Base-by-base conservation (phyloP, 1,140 invertebrate genomes). In the Neotoxoptera formosana region DNA sequence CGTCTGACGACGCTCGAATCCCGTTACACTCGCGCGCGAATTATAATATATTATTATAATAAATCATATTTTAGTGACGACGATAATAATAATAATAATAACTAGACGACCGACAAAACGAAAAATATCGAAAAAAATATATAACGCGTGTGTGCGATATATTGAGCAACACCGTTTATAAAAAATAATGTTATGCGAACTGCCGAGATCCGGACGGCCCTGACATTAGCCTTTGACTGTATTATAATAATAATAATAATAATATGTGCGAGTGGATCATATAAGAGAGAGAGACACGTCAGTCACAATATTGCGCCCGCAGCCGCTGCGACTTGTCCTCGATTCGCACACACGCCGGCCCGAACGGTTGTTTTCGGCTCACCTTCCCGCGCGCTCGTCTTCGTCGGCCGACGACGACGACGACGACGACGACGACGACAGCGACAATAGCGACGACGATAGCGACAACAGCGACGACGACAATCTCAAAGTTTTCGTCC, bases 191-290 rank as follows among this genome's bases (percentile, higher is more conserved):
- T 51, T 89, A 90, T 47, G 88, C 34, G 51, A 30, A 30, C 14
- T 14, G 34, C 47, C 14, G 53, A 25, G 53, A 90, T 25, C 53
- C 7, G 67, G 91, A 84, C 91, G 91, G 23, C 91, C 91, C 48
- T 93, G 91, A 93, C 91, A 93, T 93, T 93, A 93, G 91, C 91
- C 91, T 93, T 93, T 93, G 91, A 56, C 91, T 14, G 53, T n/a
- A 47, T 36, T 2, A 41, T 41, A 41, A 53, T 53, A 21, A 53
- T 53, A 21, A 81, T 83, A 8, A 81, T 81, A 81, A 83, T 41
- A 41, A 41, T 41, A 41, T 41, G 41, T 41, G 30, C 47, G 87
- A 88, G 47, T 41, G 41, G 36, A 84, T 84, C 60, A 76, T n/a
- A n/a, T n/a, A n/a, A n/a, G n/a, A n/a, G n/a, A 47, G 86, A 87